Conservation (phyloP, 2,113 vertebrate genomes). For the Charina bottae region DNA sequence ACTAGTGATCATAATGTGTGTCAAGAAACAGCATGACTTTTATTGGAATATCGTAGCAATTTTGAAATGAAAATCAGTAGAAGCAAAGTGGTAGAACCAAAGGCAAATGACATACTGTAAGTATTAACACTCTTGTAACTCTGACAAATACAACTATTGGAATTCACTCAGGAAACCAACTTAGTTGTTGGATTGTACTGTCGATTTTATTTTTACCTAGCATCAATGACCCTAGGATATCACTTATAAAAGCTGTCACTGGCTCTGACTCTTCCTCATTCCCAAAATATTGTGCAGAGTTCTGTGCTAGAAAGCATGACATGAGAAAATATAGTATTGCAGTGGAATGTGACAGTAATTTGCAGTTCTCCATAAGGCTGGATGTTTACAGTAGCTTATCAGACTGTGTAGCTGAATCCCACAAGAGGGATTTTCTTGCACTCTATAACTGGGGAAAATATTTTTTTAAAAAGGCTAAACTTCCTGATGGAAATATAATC, state of each 20-base stretch:
- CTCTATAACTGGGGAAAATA: neutral
- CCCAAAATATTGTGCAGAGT: neutral
- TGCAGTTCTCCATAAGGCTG: neutral
- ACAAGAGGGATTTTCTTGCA: neutral
- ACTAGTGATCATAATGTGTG: too few relatives aligned
- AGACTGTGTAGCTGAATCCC: neutral
- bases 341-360: neutral
- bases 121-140: neutral
- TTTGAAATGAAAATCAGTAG: neutral
- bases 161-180: too few relatives aligned
- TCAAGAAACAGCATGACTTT: too few relatives aligned
- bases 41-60: neutral
- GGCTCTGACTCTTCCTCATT: neutral
- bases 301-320: neutral
- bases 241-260: neutral
- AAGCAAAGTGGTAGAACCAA: neutral
- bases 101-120: too few relatives aligned
- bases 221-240: neutral
- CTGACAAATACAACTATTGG: neutral
- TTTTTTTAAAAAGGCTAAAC: neutral
- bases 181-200: too few relatives aligned
- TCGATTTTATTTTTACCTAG: too few relatives aligned
- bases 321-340: neutral
- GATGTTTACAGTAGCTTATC: neutral
- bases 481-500: neutral